A percentile compares a stretch with the other conserved stretches of the same genome.
Conservation (phyloP, 2,888 invertebrate species). For the Rotaria sp. region DNA sequence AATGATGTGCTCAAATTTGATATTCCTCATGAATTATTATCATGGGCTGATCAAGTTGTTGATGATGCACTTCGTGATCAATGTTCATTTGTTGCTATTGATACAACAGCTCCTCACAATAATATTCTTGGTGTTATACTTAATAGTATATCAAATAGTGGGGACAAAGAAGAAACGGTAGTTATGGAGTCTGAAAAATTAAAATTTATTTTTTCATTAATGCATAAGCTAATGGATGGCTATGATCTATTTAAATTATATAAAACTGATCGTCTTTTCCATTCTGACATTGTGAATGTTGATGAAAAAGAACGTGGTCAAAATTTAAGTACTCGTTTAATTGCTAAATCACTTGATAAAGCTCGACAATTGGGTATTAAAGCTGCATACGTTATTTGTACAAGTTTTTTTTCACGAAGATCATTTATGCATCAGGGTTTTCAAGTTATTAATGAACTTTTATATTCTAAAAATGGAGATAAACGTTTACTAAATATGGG, state of each 20-base stretch:
- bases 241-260: not conserved
- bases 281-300: not conserved
- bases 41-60: not conserved
- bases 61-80: not conserved
- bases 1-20: not conserved
- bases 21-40: not conserved
- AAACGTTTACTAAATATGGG: not conserved
- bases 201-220: not conserved
- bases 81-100: constrained; percentile 5
- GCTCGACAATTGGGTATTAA: not conserved
- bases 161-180: no score
- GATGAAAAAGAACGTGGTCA: not conserved
- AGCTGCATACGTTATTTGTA: not conserved
- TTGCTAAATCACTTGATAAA: not conserved
- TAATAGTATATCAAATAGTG: not conserved
- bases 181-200: not conserved
- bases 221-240: not conserved
- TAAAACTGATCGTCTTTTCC: not conserved
- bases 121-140: not conserved
- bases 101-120: not conserved
- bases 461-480: not conserved
- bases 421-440: not conserved
- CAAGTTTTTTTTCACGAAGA: not conserved
- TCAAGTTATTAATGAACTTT: not conserved
- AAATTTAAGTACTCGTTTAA: not conserved